Evolutionary conservation across 2,888 invertebrate species (phyloP).

Genomic region (Hirtodrosophila confusa): DNA sequence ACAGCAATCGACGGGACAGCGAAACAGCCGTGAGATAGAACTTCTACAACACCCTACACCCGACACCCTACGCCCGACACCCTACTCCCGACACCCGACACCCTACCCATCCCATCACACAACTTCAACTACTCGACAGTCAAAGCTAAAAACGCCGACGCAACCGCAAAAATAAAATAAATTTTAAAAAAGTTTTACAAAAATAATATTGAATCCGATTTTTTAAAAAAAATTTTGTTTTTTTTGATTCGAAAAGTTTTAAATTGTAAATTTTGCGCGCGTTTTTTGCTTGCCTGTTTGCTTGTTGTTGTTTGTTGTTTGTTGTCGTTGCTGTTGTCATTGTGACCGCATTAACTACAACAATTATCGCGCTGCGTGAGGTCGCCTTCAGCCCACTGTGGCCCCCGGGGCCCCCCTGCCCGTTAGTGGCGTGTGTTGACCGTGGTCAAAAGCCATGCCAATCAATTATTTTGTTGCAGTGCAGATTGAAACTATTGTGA

Average conservation of each 20-base stretch:
- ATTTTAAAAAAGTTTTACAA: not conserved
- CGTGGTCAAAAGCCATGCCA: conserved; percentile 15
- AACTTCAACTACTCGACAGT: too few relatives aligned
- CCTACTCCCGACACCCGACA: conserved; percentile 6
- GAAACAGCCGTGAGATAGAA: conserved; percentile 8
- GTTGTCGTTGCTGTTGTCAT: conserved; percentile 5
- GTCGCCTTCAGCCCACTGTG: too few relatives aligned
- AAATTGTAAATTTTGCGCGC: conserved; percentile 13
- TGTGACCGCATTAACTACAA: conserved; percentile 11
- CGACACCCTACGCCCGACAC: not conserved
- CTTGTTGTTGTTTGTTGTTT: conserved; percentile 2
- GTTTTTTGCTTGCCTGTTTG: conserved; percentile 2
- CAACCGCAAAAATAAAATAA: not conserved
- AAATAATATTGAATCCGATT: not conserved
- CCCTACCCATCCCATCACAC: not conserved
- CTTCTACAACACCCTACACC: not conserved
- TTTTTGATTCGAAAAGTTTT: not conserved
- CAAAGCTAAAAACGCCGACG: conserved; percentile 7
- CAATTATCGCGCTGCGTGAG: not conserved
- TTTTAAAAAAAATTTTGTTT: not conserved
- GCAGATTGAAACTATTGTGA: conserved; percentile 45
- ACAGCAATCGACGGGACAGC: conserved; percentile 22
- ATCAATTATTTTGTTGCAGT: conserved; percentile 32
- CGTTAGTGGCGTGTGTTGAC: conserved; percentile 28
- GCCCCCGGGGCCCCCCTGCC: not conserved